A percentile compares a stretch with the other conserved stretches of the same genome.
Conservation (phyloP, 1,140 invertebrate genomes). For the Meloidogyne exigua region DNA sequence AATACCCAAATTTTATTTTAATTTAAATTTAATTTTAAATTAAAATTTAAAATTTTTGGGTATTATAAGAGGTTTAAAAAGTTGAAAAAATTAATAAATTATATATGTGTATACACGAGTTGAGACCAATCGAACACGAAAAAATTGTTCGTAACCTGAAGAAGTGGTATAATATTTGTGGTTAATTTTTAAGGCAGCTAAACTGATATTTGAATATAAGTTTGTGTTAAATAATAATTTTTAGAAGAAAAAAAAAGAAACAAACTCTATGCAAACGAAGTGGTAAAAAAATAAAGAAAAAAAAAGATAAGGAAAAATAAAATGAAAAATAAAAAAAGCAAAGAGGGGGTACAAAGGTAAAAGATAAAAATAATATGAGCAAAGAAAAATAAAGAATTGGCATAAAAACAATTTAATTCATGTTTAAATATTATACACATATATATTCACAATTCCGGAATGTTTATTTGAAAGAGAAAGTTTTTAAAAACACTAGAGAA, state of each 20-base stretch:
- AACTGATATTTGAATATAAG: not conserved
- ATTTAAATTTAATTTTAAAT: not conserved
- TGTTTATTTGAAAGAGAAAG: not conserved
- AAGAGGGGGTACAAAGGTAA: not conserved
- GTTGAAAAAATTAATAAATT: not conserved
- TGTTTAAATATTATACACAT: not conserved
- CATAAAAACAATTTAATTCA: not conserved
- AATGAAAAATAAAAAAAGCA: no score
- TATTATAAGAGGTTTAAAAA: not conserved
- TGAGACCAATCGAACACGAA: conserved; percentile 1
- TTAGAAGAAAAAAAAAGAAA: not conserved
- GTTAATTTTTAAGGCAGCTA: conserved; percentile 1
- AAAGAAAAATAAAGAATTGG: no score
- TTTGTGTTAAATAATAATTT: not conserved
- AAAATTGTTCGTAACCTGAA: conserved; percentile 4
- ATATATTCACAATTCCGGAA: not conserved
- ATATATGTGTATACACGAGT: not conserved
- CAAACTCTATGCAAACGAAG: not conserved
- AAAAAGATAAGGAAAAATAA: not conserved
- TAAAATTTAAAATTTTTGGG: not conserved
- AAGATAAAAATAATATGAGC: not conserved
- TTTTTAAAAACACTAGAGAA: no score
- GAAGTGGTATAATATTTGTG: not conserved
- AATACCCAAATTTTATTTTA: not conserved
- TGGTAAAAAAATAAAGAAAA: no score